Evolutionary conservation across 2,888 invertebrate species (phyloP).

Genomic region (Macaria liturata): DNA sequence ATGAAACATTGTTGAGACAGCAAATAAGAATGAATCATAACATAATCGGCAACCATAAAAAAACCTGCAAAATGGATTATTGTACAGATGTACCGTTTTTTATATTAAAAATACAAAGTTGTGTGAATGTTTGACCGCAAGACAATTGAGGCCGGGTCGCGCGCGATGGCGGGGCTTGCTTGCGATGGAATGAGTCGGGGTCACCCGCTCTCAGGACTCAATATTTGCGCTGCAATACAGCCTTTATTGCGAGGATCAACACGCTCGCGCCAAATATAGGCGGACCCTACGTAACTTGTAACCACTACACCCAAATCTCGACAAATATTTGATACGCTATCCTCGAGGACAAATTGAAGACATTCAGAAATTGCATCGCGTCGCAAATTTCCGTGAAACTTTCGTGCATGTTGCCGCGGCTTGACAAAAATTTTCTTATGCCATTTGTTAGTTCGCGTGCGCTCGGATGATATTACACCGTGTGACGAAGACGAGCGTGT

Average conservation of each 20-base stretch:
- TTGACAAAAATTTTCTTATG: slow-evolving; percentile 43
- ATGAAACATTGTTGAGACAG: too few relatives aligned
- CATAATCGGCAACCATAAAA: too few relatives aligned
- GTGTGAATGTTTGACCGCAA: slow-evolving; percentile 36
- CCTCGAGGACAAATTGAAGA: slow-evolving; percentile 37
- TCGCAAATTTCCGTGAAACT: slow-evolving; percentile 27
- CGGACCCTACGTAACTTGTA: slow-evolving; percentile 44
- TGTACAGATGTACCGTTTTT: too few relatives aligned
- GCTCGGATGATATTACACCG: slow-evolving; percentile 55
- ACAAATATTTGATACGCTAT: slow-evolving; percentile 40
- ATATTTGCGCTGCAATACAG: slow-evolving; percentile 76
- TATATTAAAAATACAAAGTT: too few relatives aligned
- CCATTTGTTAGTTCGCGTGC: slow-evolving; percentile 47
- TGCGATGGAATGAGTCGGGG: slow-evolving; percentile 72
- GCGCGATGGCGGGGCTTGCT: slow-evolving; percentile 64
- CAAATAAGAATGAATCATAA: too few relatives aligned
- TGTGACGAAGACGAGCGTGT: slow-evolving; percentile 64
- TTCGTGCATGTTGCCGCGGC: slow-evolving; percentile 27
- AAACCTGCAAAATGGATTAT: too few relatives aligned
- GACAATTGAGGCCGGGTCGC: slow-evolving; percentile 69
- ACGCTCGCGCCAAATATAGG: slow-evolving; percentile 56
- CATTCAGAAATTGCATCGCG: slow-evolving; percentile 36
- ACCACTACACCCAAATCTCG: slow-evolving; percentile 55
- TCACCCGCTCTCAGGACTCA: slow-evolving; percentile 63
- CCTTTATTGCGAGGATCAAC: slow-evolving; percentile 74